phyloP scores from a whole-genome alignment of 2,113 vertebrate genomes.

The Garra rufa region DNA sequence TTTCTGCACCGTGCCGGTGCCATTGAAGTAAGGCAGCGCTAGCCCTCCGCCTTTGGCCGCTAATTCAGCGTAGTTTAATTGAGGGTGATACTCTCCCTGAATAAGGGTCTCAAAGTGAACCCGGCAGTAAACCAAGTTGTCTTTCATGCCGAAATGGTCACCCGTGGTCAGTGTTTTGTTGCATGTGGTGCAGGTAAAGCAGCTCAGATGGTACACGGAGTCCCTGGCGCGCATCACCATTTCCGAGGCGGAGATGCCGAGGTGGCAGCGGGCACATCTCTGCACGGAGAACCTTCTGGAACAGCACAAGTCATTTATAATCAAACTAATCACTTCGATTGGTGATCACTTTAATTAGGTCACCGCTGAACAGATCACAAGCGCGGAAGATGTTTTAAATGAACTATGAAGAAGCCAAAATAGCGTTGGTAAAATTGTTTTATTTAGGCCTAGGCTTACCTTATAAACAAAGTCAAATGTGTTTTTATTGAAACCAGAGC shows the following conservation, averaged over 20 bases:
- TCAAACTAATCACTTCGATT: not conserved
- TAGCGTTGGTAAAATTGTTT: no score
- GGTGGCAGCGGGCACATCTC: constrained; percentile 99
- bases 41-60: constrained; percentile 91
- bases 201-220: constrained; percentile 98
- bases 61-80: constrained; percentile 95
- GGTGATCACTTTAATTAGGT: not conserved
- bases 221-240: constrained; percentile 99
- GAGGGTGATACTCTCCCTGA: constrained; percentile 91
- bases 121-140: constrained; percentile 97
- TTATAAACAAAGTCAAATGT: no score
- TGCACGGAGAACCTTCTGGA: constrained; percentile 99
- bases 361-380: no score
- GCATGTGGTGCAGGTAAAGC: constrained; percentile 98
- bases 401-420: no score
- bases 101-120: constrained; percentile 95
- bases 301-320: constrained; percentile 72
- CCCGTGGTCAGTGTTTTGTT: constrained; percentile 97
- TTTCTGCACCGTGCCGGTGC: constrained; percentile 93
- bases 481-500: not conserved
- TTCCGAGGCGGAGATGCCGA: constrained; percentile 98
- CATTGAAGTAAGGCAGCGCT: constrained; percentile 94
- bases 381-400: no score
- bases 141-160: constrained; percentile 99
- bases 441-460: not conserved